These are phyloP conservation scores for Patella caerulea DNA, from an alignment of 2,888 invertebrate genomes.

Conservation along the genomic window DNA sequence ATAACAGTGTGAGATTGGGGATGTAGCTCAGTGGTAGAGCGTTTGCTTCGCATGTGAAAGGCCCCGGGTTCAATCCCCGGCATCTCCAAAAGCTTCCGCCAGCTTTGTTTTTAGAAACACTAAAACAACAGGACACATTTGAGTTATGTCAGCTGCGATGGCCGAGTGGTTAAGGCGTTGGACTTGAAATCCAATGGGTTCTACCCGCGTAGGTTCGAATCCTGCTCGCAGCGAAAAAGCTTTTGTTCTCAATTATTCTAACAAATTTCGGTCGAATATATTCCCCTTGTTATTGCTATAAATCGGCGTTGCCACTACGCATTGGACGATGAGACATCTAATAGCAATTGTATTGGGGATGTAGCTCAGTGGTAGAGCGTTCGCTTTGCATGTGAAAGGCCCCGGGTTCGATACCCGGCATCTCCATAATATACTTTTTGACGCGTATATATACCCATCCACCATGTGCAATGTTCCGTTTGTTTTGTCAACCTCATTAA, in stretches of 20 bases:
- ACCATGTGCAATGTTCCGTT: too few species aligned
- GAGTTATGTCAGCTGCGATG: slow-evolving; percentile 13
- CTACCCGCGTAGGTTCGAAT: slow-evolving; percentile 27
- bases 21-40: slow-evolving; percentile 6
- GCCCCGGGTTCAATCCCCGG: slow-evolving; percentile 3
- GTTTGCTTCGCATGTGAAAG: slow-evolving; percentile 6
- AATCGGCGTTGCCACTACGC: too few species aligned
- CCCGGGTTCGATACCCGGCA: slow-evolving; percentile 48
- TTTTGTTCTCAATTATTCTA: too few species aligned
- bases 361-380: slow-evolving; percentile 30
- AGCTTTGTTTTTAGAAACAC: too few species aligned
- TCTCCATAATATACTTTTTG: slow-evolving; percentile 26
- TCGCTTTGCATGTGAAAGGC: slow-evolving; percentile 50
- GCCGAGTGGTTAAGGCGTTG: slow-evolving; percentile 30
- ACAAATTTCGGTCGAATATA: too few species aligned
- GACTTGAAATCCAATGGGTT: slow-evolving; percentile 29
- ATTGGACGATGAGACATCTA: too few species aligned
- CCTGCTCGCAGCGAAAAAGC: not conserved
- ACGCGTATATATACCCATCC: not conserved
- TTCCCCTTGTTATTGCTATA: too few species aligned
- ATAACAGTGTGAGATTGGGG: not conserved
- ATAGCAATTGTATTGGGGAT: not conserved
- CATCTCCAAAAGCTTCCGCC: not conserved
- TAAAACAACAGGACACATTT: too few species aligned
- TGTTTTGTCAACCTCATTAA: too few species aligned